Conservation (phyloP, 2,797 vertebrate genomes). For the Karalla daura region DNA sequence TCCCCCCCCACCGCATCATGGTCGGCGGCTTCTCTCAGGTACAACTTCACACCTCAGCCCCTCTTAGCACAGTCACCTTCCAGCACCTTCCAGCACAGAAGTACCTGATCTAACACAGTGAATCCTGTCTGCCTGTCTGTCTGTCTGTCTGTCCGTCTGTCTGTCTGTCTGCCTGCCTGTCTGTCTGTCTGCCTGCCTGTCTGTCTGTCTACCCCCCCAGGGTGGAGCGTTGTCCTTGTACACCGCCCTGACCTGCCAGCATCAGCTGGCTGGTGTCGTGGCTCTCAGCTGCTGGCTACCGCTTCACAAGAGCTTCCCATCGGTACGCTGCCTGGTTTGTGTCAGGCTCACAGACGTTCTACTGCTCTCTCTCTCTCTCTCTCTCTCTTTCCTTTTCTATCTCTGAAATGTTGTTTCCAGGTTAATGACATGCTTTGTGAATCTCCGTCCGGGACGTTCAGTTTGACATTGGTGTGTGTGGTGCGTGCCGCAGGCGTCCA, state of each 20-base stretch:
- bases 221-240: constrained; percentile 97
- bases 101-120: neutral
- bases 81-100: no score
- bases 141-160: no score
- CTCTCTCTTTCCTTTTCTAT: neutral
- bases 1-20: constrained; percentile 93
- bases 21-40: constrained; percentile 99
- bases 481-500: constrained; percentile 69
- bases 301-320: constrained; percentile 93
- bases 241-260: constrained; percentile 94
- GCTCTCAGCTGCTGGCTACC: constrained; percentile 98
- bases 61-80: no score
- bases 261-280: constrained; percentile 94
- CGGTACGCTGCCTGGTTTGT: no score
- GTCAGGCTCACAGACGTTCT: no score
- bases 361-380: no score
- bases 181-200: neutral
- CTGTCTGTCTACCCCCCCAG: constrained; percentile 70
- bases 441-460: neutral
- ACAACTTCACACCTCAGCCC: constrained; percentile 39
- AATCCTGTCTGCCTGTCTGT: neutral
- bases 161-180: neutral
- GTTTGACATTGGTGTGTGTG: neutral
- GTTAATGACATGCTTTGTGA: no score
- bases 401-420: no score